These are phyloP conservation scores for Rhodeus uyekii DNA, from an alignment of 2,797 vertebrate species.

Conservation along the genomic window DNA sequence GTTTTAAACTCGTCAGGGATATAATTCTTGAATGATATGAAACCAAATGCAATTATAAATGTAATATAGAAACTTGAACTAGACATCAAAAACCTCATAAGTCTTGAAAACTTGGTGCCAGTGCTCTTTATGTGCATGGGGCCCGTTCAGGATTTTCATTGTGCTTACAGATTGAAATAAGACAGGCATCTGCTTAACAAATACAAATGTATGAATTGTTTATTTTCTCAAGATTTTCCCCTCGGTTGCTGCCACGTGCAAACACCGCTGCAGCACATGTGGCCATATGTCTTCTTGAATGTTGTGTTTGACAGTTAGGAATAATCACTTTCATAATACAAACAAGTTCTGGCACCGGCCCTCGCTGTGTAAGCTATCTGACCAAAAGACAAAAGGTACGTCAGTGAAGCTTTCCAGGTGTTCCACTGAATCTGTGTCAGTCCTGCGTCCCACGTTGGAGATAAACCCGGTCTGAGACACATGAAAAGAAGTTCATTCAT, in stretches of 20 bases:
- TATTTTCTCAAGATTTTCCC: constrained; percentile 58
- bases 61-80: constrained; percentile 7
- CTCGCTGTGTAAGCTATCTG: constrained; percentile 52
- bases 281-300: constrained; percentile 59
- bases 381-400: constrained; percentile 55
- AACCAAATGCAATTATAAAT: not conserved
- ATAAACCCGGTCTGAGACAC: not conserved
- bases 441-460: constrained; percentile 17
- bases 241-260: constrained; percentile 49
- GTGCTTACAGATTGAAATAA: constrained; percentile 55
- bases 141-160: constrained; percentile 28
- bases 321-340: constrained; percentile 70
- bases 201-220: constrained; percentile 59
- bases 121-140: not conserved
- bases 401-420: constrained; percentile 53
- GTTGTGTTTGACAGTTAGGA: constrained; percentile 72
- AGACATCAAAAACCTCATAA: constrained; percentile 14
- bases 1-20: not conserved
- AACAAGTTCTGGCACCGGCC: constrained; percentile 55
- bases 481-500: constrained; percentile 24
- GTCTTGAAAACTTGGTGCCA: constrained; percentile 32
- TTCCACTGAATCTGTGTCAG: constrained; percentile 45
- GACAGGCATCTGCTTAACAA: constrained; percentile 59
- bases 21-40: not conserved
- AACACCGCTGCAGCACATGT: constrained; percentile 51